Evolutionary conservation across 2,797 vertebrate species (phyloP).

Genomic region (Acipenser oxyrinchus): DNA sequence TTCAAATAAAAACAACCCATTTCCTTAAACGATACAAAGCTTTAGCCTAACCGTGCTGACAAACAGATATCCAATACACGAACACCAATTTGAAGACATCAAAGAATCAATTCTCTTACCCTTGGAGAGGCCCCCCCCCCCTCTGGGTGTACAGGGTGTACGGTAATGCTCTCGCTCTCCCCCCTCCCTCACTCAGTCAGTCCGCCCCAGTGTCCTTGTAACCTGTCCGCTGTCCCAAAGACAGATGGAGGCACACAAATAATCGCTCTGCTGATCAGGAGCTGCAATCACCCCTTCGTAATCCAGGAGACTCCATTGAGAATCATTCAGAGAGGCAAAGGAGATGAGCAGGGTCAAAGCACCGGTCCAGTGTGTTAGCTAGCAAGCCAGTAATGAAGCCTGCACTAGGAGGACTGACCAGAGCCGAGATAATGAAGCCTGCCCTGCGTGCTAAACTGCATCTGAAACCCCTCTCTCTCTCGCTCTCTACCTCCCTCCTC

Average conservation of each 20-base stretch:
- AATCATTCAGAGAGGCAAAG: background rate
- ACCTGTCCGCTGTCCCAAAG: background rate
- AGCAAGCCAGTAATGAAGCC: no score
- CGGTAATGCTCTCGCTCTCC: background rate
- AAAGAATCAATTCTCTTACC: no score
- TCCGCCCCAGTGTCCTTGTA: constrained; percentile 33
- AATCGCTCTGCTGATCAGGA: constrained; percentile 20
- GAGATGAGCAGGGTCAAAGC: background rate
- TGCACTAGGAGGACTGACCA: no score
- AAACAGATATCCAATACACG: no score
- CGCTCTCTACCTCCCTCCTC: background rate
- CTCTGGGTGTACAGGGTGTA: no score
- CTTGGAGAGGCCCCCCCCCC: no score
- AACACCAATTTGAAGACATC: no score
- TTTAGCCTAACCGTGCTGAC: no score
- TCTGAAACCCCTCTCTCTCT: constrained; percentile 30
- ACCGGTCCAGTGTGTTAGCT: background rate
- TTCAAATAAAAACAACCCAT: no score
- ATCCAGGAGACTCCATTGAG: background rate
- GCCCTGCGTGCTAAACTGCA: constrained; percentile 40
- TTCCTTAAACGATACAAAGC: no score
- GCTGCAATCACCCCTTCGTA: background rate
- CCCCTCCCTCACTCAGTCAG: background rate
- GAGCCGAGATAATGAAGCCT: background rate
- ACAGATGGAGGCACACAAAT: background rate